phyloP scores from a whole-genome alignment of 1,140 invertebrate species.

The Antheraea pernyi region DNA sequence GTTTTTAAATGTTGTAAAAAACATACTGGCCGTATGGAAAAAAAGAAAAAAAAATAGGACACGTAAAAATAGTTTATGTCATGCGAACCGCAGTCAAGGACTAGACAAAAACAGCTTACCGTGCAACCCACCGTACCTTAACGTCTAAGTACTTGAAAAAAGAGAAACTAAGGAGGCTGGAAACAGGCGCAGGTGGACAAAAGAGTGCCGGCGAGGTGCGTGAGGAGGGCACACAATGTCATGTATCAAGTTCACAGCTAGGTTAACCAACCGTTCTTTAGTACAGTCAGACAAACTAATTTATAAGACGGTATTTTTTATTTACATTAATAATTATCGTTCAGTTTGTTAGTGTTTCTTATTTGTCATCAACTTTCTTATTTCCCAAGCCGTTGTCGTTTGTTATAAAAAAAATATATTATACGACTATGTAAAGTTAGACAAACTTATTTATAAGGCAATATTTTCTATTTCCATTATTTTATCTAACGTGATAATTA shows the following conservation, averaged over 20 bases:
- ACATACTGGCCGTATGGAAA: too few relatives aligned
- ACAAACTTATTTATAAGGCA: not conserved
- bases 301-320: too few relatives aligned
- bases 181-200: conserved; percentile 34
- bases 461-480: too few relatives aligned
- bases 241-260: conserved; percentile 73
- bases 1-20: too few relatives aligned
- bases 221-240: conserved; percentile 74
- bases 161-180: conserved; percentile 28
- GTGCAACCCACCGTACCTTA: conserved; percentile 1
- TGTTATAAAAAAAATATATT: too few relatives aligned
- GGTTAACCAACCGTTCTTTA: conserved; percentile 48
- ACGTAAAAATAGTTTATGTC: not conserved
- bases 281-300: conserved; percentile 36
- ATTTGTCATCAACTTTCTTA: too few relatives aligned
- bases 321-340: too few relatives aligned
- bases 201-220: conserved; percentile 53
- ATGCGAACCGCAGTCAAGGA: not conserved
- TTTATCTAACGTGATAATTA: too few relatives aligned
- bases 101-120: not conserved
- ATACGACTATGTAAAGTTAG: conserved; percentile 41
- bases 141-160: conserved; percentile 15
- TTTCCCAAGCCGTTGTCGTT: too few relatives aligned
- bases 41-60: not conserved
- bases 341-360: too few relatives aligned